Evolutionary conservation across 2,797 vertebrate species (phyloP).

Genomic region (Pangasius mekongensis): DNA sequence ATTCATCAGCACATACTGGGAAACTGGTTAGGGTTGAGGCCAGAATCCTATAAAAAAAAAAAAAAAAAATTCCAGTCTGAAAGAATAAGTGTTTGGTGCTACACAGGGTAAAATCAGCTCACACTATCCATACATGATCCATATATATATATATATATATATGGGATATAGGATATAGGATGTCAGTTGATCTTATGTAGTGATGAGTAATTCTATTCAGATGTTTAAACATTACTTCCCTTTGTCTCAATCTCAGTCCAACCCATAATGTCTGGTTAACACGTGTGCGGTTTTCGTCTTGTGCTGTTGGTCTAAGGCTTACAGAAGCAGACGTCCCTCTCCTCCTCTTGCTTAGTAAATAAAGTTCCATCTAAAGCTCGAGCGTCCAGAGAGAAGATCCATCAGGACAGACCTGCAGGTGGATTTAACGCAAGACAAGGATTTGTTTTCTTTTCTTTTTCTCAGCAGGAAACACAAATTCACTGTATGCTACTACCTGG

Average conservation of each 20-base stretch:
- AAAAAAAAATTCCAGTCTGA: neutral
- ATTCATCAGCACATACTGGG: neutral
- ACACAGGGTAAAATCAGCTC: neutral
- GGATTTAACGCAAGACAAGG: constrained; percentile 54
- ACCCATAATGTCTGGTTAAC: constrained; percentile 7
- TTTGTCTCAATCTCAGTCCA: neutral
- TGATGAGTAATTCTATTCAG: neutral
- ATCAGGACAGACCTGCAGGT: constrained; percentile 74
- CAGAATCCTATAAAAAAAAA: neutral
- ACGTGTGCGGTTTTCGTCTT: constrained; percentile 21
- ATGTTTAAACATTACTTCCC: neutral
- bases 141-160: neutral
- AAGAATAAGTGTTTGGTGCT: neutral
- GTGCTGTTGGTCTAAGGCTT: constrained; percentile 73
- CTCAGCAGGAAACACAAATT: constrained; percentile 1
- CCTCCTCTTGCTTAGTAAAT: constrained; percentile 69
- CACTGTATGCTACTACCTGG: neutral
- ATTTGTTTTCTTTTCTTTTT: neutral
- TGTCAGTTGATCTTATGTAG: neutral
- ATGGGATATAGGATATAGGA: neutral
- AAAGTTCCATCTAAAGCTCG: constrained; percentile 73
- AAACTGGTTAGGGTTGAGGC: neutral
- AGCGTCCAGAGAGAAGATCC: constrained; percentile 68
- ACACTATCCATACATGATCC: neutral
- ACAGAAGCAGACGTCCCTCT: constrained; percentile 74